These are phyloP conservation scores for Diprion similis DNA, from an alignment of 1,140 invertebrate genomes.

Conservation along the genomic window DNA sequence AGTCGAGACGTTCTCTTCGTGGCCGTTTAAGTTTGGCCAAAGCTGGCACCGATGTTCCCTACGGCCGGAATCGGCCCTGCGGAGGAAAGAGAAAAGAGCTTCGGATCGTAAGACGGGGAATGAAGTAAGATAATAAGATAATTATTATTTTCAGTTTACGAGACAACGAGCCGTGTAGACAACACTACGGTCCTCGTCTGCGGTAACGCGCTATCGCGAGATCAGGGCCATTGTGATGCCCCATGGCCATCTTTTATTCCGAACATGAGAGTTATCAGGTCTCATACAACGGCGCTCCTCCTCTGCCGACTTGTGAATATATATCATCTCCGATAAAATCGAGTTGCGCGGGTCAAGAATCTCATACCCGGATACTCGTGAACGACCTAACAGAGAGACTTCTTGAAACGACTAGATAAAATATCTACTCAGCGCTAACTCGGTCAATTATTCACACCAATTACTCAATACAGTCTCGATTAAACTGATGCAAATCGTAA, in stretches of 20 bases:
- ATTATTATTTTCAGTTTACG: slow-evolving; percentile 2
- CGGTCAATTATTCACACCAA: not conserved
- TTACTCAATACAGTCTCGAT: too few relatives aligned
- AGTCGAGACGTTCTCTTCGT: not conserved
- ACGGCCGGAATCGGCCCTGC: too few relatives aligned
- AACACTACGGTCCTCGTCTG: not conserved
- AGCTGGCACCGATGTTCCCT: too few relatives aligned
- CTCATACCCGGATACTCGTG: slow-evolving; percentile 23
- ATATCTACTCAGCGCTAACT: not conserved
- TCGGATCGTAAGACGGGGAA: not conserved
- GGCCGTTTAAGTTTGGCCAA: too few relatives aligned
- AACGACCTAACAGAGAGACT: not conserved
- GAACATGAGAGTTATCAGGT: slow-evolving; percentile 15
- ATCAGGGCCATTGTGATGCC: slow-evolving; percentile 11
- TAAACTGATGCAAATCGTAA: too few relatives aligned
- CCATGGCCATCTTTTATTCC: slow-evolving; percentile 19
- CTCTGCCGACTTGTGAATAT: slow-evolving; percentile 19
- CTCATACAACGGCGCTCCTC: slow-evolving; percentile 8
- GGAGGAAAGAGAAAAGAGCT: too few relatives aligned
- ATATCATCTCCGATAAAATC: slow-evolving; percentile 24
- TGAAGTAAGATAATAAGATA: not conserved
- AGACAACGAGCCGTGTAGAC: not conserved
- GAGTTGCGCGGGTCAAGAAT: slow-evolving; percentile 28
- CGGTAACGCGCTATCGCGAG: not conserved
- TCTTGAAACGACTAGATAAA: not conserved